Conservation (phyloP, 2,113 vertebrate genomes). For the Micromys minutus region DNA sequence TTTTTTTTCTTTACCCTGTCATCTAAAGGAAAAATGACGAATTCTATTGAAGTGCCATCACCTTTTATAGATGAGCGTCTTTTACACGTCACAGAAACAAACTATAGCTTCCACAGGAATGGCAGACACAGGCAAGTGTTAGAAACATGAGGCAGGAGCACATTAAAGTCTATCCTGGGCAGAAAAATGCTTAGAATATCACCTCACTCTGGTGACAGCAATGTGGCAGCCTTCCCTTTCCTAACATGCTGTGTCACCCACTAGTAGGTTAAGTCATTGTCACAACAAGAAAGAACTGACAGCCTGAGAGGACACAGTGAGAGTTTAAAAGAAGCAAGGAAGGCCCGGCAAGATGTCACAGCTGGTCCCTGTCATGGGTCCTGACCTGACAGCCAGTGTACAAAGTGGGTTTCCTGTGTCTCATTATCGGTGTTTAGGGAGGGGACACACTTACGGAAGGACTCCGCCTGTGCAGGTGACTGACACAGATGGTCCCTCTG, state of each 20-base stretch:
- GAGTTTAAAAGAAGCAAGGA: constrained; percentile 28
- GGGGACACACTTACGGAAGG: constrained; percentile 26
- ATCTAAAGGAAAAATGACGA: background rate
- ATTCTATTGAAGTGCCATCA: background rate
- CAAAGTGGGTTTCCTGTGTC: background rate
- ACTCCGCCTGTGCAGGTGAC: constrained; percentile 10
- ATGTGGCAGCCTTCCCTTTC: background rate
- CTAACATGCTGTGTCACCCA: background rate
- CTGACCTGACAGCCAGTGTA: constrained; percentile 9
- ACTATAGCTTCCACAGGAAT: constrained; percentile 3
- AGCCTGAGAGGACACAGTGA: background rate
- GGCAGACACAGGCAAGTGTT: background rate
- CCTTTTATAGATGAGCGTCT: background rate
- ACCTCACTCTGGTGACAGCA: background rate
- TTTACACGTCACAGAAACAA: constrained; percentile 38
- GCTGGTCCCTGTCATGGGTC: background rate
- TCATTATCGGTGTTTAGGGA: background rate
- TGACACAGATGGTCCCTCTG: constrained; percentile 9
- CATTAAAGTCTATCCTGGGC: constrained; percentile 34
- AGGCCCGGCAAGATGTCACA: background rate
- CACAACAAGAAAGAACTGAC: constrained; percentile 8
- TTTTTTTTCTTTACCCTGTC: constrained; percentile 28
- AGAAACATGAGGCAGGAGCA: background rate
- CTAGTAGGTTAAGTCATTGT: constrained; percentile 29
- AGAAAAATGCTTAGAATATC: constrained; percentile 45